phyloP scores from a whole-genome alignment of 2,888 invertebrate genomes.

The Eucera pruinosa region DNA sequence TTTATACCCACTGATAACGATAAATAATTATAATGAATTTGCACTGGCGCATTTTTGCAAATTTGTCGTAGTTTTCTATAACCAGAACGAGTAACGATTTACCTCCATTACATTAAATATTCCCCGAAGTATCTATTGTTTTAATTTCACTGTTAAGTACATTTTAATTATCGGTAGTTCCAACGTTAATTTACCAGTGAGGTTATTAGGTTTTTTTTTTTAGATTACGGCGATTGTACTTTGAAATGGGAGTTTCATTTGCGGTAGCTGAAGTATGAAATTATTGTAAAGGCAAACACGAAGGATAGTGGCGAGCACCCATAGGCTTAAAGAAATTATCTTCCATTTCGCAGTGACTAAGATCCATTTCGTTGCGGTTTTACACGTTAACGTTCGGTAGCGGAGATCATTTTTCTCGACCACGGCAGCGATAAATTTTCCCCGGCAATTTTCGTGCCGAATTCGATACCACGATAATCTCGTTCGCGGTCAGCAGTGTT shows the following conservation, averaged over 20 bases:
- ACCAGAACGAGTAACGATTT: no score
- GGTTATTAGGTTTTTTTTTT: no score
- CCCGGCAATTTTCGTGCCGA: constrained; percentile 64
- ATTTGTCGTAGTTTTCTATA: no score
- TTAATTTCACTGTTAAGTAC: no score
- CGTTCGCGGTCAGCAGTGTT: constrained; percentile 60
- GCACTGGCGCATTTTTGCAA: no score
- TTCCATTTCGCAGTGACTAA: constrained; percentile 14
- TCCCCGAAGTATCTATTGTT: no score
- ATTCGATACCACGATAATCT: constrained; percentile 74
- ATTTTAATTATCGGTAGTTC: no score
- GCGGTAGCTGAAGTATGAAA: not conserved
- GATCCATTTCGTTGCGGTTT: constrained; percentile 45
- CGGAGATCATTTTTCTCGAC: constrained; percentile 37
- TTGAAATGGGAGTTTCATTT: constrained; percentile 21
- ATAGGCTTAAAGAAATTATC: constrained; percentile 24
- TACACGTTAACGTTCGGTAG: constrained; percentile 46
- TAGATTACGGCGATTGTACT: not conserved
- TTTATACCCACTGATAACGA: no score
- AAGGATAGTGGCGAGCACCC: not conserved
- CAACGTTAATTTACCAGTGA: no score
- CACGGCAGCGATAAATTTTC: constrained; percentile 54
- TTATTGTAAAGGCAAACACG: constrained; percentile 9
- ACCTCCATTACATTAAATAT: no score
- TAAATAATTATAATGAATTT: no score